Evolutionary conservation across 1,140 invertebrate genomes (phyloP), one percentile per base, ranked within the genome.

Genomic region (Venturia canescens): DNA sequence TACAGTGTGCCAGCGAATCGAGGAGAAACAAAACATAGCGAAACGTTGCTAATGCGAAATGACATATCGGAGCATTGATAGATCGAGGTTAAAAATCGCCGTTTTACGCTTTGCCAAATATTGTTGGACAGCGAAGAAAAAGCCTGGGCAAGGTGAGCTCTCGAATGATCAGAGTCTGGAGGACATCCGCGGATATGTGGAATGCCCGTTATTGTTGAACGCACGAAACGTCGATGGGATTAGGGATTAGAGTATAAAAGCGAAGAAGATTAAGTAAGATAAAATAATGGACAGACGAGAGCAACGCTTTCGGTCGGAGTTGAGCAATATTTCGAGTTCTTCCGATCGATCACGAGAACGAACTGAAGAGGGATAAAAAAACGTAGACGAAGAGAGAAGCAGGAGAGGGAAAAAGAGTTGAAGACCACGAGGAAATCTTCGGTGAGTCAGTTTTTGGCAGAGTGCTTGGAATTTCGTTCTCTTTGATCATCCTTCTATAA

Each of bases 381-480:
- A n/a, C n/a, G n/a, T n/a, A n/a, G n/a, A n/a, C n/a, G n/a, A n/a
- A n/a, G n/a, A n/a, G n/a, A n/a, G n/a, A n/a, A n/a, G n/a, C n/a
- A n/a, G n/a, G 50, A 53, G 50, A 53, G 50, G n/a, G 6, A 44
- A 44, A 44, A 44, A n/a, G 50, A 53, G 50, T 44, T 21, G n/a
- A 18, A 71, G 60, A 44, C 34, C 34, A 71, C 31, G 34, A 71
- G 69, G 38, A 71, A 71, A 71, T 76, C n/a, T n/a, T 34, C 34
- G 1, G 72, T 76, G 72, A 76, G 72, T 76, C 72, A 76, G 9
- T 60, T 76, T 76, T 76, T 76, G 72, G 53, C 72, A 76, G 72
- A 11, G 11, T n/a, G 13, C 21, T n/a, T 26, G 21, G 48, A 76
- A 34, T 34, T 26, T 31, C 26, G 72, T 76, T 44, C 16, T 76